A percentile compares a stretch with the other conserved stretches of the same genome.
Conservation (phyloP, 2,888 invertebrate species). For the Callimorpha dominula region DNA sequence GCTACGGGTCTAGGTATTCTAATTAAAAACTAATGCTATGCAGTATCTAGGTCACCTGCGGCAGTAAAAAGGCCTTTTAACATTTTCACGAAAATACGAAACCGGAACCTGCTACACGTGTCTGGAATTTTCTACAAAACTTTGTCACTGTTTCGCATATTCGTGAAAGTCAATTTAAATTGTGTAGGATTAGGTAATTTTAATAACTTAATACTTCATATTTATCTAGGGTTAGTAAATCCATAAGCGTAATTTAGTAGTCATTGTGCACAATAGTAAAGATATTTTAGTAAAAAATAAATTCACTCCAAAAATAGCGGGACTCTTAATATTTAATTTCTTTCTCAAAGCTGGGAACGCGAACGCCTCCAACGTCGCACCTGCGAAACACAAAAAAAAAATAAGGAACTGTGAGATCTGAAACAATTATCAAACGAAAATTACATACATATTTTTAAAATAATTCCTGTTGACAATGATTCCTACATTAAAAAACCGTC, state of each 20-base stretch:
- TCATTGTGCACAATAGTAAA: constrained; percentile 72
- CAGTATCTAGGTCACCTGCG: constrained; percentile 31
- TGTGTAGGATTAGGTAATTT: constrained; percentile 33
- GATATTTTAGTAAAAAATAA: constrained; percentile 72
- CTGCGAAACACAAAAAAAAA: constrained; percentile 55
- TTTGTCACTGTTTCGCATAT: constrained; percentile 17
- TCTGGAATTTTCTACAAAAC: background rate
- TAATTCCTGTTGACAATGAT: no score
- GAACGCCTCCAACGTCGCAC: constrained; percentile 75
- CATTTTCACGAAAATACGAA: constrained; percentile 25
- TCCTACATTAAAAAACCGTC: no score
- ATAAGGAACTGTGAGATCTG: background rate
- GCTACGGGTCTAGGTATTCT: constrained; percentile 45
- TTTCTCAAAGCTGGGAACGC: constrained; percentile 73
- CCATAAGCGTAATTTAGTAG: constrained; percentile 80
- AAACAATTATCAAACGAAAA: background rate
- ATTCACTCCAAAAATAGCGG: constrained; percentile 81
- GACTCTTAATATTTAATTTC: constrained; percentile 54
- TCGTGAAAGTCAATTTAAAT: constrained; percentile 13
- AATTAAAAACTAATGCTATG: constrained; percentile 14
- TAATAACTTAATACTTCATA: constrained; percentile 26
- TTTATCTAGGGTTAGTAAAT: constrained; percentile 69
- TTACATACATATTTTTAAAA: background rate
- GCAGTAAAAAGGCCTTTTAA: constrained; percentile 42
- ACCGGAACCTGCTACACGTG: background rate